Percentiles rank a stretch among this genome's conserved stretches.
phyloP scores from a whole-genome alignment of 2,888 invertebrate genomes.

The Tholera decimalis region DNA sequence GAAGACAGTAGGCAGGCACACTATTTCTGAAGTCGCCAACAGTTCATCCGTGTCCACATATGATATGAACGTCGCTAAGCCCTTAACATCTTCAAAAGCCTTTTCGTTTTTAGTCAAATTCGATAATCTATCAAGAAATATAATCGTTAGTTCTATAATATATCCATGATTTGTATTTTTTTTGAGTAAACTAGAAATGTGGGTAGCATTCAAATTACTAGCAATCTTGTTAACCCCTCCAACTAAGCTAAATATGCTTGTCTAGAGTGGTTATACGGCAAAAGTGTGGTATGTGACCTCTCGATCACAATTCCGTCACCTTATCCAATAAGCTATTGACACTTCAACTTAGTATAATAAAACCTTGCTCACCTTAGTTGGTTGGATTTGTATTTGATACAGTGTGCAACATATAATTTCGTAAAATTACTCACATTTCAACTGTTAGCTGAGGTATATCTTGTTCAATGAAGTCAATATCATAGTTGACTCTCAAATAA shows the following conservation, averaged over 20 bases:
- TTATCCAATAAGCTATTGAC: no score
- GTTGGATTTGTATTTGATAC: no score
- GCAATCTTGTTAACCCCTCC: no score
- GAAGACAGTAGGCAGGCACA: slow-evolving; percentile 70
- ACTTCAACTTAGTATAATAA: no score
- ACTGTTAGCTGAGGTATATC: slow-evolving; percentile 24
- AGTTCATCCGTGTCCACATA: slow-evolving; percentile 77
- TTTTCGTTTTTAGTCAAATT: slow-evolving; percentile 32
- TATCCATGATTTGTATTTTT: not conserved
- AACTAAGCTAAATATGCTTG: no score
- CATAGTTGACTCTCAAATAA: slow-evolving; percentile 41
- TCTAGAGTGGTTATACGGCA: no score
- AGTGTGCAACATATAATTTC: not conserved
- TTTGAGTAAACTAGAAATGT: no score
- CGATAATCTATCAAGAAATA: slow-evolving; percentile 21
- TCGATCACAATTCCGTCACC: no score
- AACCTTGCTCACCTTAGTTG: no score
- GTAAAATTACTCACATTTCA: slow-evolving; percentile 44
- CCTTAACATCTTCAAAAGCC: slow-evolving; percentile 49
- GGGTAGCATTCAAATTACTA: no score
- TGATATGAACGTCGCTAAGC: slow-evolving; percentile 72
- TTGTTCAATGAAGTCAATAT: slow-evolving; percentile 40
- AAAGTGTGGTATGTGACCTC: no score
- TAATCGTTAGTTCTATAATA: not conserved
- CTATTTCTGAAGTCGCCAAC: slow-evolving; percentile 73